Evolutionary conservation across 2,888 invertebrate species (phyloP).

Genomic region (Alentia gelatinosa): DNA sequence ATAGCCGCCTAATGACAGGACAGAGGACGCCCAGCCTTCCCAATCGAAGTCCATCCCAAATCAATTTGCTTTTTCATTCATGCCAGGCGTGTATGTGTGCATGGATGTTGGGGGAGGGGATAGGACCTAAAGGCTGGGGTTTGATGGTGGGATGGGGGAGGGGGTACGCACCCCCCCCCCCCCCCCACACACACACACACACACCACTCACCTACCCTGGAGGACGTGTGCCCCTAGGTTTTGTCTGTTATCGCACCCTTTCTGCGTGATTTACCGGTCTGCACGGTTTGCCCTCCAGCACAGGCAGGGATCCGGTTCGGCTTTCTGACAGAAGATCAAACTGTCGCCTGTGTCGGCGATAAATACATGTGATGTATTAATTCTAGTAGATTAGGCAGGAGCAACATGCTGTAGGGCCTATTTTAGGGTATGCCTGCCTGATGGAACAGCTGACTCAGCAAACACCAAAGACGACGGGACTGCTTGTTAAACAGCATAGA

Average conservation of each 20-base stretch:
- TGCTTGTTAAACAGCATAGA: too few relatives aligned
- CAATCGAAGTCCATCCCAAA: constrained; percentile 30
- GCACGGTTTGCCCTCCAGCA: background rate
- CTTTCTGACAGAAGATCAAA: background rate
- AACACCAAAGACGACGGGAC: too few relatives aligned
- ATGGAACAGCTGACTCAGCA: too few relatives aligned
- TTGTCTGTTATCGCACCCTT: background rate
- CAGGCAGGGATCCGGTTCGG: background rate
- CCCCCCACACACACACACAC: too few relatives aligned
- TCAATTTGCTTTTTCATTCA: constrained; percentile 30
- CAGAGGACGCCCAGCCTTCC: background rate
- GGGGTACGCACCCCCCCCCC: background rate
- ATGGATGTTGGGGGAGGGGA: too few relatives aligned
- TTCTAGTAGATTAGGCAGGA: background rate
- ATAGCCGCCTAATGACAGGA: background rate
- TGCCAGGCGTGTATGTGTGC: too few relatives aligned
- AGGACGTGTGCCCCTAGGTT: background rate
- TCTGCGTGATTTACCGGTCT: background rate
- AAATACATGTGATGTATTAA: background rate
- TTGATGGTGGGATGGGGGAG: too few relatives aligned
- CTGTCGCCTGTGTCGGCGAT: background rate
- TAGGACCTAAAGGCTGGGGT: too few relatives aligned
- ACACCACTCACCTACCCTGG: too few relatives aligned
- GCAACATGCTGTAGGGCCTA: too few relatives aligned
- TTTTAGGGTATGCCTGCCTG: too few relatives aligned